phyloP scores from a whole-genome alignment of 2,888 invertebrate genomes.

The Bombylius discolor region DNA sequence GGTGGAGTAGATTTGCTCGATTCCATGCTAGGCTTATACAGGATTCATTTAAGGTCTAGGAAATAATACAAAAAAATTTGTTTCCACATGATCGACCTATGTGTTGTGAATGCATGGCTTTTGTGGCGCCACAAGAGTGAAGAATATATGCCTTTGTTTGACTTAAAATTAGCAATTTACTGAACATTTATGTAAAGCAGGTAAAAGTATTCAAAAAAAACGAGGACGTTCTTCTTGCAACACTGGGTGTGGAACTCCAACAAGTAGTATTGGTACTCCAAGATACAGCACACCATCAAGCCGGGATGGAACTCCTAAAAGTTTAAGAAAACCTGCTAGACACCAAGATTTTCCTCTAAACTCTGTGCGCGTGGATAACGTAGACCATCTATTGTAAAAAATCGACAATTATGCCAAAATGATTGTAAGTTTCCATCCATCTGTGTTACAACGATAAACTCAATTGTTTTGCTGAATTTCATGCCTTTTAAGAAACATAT shows the following conservation, averaged over 20 bases:
- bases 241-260: too few relatives aligned
- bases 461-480: not conserved
- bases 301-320: too few relatives aligned
- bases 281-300: too few relatives aligned
- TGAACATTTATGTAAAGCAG: constrained; percentile 2
- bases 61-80: constrained; percentile 1
- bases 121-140: constrained; percentile 3
- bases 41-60: constrained; percentile 6
- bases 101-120: constrained; percentile 5
- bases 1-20: not conserved
- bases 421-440: not conserved
- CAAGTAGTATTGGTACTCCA: too few relatives aligned
- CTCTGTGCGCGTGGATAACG: too few relatives aligned
- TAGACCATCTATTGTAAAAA: too few relatives aligned
- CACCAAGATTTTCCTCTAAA: too few relatives aligned
- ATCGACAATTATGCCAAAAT: not conserved
- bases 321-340: too few relatives aligned
- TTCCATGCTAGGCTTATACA: constrained; percentile 10
- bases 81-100: not conserved
- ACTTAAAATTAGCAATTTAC: constrained; percentile 3
- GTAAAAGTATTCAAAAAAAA: constrained; percentile 2
- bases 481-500: too few relatives aligned
- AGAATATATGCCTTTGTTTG: constrained; percentile 3
- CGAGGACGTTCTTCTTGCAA: not conserved
- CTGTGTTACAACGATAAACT: not conserved